Conservation (phyloP, 1,140 invertebrate species). For the Archegozetes longisetosus region DNA sequence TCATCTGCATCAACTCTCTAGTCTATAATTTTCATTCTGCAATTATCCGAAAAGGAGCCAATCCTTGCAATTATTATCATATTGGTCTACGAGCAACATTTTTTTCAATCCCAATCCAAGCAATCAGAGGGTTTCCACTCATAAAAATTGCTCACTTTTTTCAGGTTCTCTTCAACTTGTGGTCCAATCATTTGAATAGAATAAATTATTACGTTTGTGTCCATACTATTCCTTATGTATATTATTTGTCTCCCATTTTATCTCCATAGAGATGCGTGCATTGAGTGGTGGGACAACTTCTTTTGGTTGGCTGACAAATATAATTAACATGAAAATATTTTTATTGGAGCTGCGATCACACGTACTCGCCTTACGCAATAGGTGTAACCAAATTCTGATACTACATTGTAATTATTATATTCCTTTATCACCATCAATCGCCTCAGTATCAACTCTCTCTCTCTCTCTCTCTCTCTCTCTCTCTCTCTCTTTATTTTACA, state of each 20-base stretch:
- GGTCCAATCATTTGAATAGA: background rate
- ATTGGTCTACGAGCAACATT: background rate
- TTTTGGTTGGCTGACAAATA: background rate
- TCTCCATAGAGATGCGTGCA: background rate
- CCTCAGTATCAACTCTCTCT: background rate
- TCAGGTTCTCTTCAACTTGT: background rate
- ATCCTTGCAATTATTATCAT: background rate
- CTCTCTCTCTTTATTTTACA: too few species aligned
- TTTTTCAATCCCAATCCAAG: background rate
- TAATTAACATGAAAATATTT: background rate
- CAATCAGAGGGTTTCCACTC: background rate
- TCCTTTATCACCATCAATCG: background rate
- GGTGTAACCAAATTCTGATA: background rate
- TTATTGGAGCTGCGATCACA: background rate
- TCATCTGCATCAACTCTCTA: background rate
- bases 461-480: too few species aligned
- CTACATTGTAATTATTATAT: background rate
- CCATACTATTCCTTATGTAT: background rate
- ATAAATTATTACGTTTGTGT: background rate
- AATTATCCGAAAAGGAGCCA: background rate
- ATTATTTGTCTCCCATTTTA: background rate
- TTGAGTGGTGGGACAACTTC: background rate
- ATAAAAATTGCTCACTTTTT: background rate
- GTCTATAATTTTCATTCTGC: background rate
- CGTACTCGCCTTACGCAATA: background rate